Conservation (phyloP, 2,797 vertebrate genomes). For the Neosilurus hyrtlii region DNA sequence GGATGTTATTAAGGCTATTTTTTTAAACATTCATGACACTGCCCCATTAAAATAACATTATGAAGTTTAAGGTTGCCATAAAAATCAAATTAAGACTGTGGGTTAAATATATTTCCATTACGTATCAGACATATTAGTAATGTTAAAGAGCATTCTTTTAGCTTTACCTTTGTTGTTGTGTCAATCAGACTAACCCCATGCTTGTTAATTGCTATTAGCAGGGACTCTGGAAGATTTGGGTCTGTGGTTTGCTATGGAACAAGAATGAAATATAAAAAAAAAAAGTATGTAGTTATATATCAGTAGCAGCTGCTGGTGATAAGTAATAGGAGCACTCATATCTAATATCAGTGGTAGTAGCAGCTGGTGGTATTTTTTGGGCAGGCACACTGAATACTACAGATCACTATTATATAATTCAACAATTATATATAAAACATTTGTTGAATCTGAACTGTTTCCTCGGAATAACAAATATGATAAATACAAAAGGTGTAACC, state of each 20-base stretch:
- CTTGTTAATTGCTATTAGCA: constrained; percentile 96
- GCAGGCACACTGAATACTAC: too few relatives aligned
- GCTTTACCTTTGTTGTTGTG: constrained; percentile 87
- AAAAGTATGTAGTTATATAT: neutral
- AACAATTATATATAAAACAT: too few relatives aligned
- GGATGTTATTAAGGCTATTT: too few relatives aligned
- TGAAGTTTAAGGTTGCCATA: neutral
- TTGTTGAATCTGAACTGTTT: too few relatives aligned
- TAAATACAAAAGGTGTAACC: too few relatives aligned
- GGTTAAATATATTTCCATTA: neutral
- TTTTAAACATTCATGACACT: too few relatives aligned
- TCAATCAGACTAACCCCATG: constrained; percentile 96
- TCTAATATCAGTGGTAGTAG: too few relatives aligned
- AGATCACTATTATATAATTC: too few relatives aligned
- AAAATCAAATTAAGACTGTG: neutral
- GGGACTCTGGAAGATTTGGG: constrained; percentile 93
- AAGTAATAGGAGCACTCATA: too few relatives aligned
- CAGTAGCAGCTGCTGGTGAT: neutral
- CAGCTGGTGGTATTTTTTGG: too few relatives aligned
- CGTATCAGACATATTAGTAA: neutral
- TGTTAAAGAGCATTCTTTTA: neutral
- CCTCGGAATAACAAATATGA: too few relatives aligned
- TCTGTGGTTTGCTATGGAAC: constrained; percentile 90
- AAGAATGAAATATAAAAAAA: constrained; percentile 14
- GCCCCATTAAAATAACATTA: neutral